Evolutionary conservation across 2,888 invertebrate genomes (phyloP), one percentile per base, ranked within the genome.

Genomic region (Synergus umbraculus): DNA sequence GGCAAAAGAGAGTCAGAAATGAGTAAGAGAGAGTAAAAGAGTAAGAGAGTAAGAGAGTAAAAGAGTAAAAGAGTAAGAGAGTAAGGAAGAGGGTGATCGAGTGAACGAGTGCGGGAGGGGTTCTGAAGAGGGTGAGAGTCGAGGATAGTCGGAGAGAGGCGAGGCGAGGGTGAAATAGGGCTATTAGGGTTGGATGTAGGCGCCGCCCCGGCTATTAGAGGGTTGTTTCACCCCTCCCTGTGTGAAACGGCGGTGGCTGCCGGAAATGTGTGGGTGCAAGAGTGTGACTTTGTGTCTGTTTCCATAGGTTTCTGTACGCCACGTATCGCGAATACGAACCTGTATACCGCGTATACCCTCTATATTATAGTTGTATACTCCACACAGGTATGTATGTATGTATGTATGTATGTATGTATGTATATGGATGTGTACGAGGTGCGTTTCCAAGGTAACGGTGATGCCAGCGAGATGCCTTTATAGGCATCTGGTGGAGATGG

Each of bases 131-230:
- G 82, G 86, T 83, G 85, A 84, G 85, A 85, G 85, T 85, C 82
- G 85, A 79, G 83, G 83, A 83, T 85, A 83, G 83, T 84, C 84
- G 87, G 84, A 84, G 84, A 84, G 85, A 83, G 86, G 84, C 79
- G 85, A 85, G 86, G 85, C 86, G 86, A 88, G 89, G 90, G 89
- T 87, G 90, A 91, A 89, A 91, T 91, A 91, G 91, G 90, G 90
- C 92, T 91, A 91, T 91, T 91, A 91, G 91, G 90, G 90, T 88
- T 90, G 91, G 90, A 88, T 89, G 87, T 89, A 91, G 91, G 92
- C 92, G 90, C 91, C 92, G 92, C 92, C 92, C 92, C 89, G 88
- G 89, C 92, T 92, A 92, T 92, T 92, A 90, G 92, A 91, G 91
- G 91, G 91, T 91, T 91, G 92, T 91, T 91, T 90, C 89, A 88